phyloP scores from a whole-genome alignment of 35 echinoderm and acorn worm species.

The Heliocidaris tuberculata region DNA sequence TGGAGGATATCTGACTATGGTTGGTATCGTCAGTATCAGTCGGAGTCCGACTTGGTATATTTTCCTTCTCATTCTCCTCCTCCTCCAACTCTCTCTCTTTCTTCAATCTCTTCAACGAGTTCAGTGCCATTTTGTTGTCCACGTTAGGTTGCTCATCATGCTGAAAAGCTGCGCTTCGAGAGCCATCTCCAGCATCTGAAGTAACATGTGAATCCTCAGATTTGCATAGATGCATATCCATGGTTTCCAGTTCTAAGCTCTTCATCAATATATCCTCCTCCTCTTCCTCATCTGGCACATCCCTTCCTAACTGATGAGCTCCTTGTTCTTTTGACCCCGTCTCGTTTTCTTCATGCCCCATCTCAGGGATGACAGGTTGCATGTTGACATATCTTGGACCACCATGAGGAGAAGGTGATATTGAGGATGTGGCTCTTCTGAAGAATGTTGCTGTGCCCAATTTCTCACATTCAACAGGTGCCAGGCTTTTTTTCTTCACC shows the following conservation, averaged over 20 bases:
- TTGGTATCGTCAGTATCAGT: conserved; percentile 10
- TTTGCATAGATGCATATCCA: conserved; percentile 49
- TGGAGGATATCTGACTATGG: conserved; percentile 30
- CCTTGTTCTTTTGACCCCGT: neutral
- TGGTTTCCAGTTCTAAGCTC: conserved; percentile 39
- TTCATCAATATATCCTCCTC: conserved; percentile 32
- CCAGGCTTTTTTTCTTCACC: neutral
- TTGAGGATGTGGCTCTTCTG: neutral
- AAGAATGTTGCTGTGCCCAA: conserved; percentile 18
- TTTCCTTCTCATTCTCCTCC: conserved; percentile 23
- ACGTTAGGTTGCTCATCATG: neutral
- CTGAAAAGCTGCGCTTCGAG: neutral
- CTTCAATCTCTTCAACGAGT: neutral
- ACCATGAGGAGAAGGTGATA: neutral
- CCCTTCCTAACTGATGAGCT: neutral
- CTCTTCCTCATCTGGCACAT: neutral
- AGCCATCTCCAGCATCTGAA: neutral
- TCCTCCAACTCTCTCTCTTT: neutral
- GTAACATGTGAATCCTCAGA: neutral
- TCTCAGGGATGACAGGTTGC: conserved; percentile 17
- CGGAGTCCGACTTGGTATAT: conserved; percentile 22
- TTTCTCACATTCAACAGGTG: conserved; percentile 27
- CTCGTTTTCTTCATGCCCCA: neutral
- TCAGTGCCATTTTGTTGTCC: conserved; percentile 24
- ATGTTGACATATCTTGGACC: neutral